These are phyloP conservation scores for Catocala sponsa DNA, from an alignment of 2,888 invertebrate genomes.

Conservation along the genomic window DNA sequence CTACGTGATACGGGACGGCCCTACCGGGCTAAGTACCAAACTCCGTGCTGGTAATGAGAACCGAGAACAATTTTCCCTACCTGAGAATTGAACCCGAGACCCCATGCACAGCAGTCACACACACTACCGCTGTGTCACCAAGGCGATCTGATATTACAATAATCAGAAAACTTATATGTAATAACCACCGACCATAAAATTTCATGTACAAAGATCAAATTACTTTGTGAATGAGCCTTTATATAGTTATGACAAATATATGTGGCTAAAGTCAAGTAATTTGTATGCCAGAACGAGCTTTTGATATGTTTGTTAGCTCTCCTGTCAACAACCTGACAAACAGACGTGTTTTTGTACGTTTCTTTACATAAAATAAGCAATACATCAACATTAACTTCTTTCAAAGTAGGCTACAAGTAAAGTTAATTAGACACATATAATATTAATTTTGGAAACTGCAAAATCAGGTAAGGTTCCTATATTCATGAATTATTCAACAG, in stretches of 20 bases:
- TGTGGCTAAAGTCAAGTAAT: slow-evolving; percentile 6
- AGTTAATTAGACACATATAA: slow-evolving; percentile 41
- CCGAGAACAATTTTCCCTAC: no score
- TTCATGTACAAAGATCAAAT: no score
- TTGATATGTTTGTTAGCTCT: slow-evolving; percentile 19
- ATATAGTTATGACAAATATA: background rate
- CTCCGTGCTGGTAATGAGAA: no score
- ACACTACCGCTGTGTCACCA: no score
- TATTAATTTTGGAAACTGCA: slow-evolving; percentile 36
- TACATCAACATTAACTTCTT: slow-evolving; percentile 19
- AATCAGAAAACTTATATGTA: no score
- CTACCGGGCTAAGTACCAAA: no score
- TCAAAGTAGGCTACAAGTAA: slow-evolving; percentile 12
- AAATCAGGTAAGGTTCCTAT: slow-evolving; percentile 22
- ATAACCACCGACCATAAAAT: no score
- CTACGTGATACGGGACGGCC: no score
- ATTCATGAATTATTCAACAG: slow-evolving; percentile 60
- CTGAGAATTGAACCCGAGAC: no score
- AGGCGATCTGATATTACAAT: no score
- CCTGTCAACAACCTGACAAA: slow-evolving; percentile 22
- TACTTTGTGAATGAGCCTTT: background rate
- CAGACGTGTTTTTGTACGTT: slow-evolving; percentile 27
- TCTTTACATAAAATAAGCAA: slow-evolving; percentile 5
- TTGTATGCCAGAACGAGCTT: slow-evolving; percentile 29
- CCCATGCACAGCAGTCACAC: no score